phyloP scores from a whole-genome alignment of 2,888 invertebrate species.

The Sphinx pinastri region DNA sequence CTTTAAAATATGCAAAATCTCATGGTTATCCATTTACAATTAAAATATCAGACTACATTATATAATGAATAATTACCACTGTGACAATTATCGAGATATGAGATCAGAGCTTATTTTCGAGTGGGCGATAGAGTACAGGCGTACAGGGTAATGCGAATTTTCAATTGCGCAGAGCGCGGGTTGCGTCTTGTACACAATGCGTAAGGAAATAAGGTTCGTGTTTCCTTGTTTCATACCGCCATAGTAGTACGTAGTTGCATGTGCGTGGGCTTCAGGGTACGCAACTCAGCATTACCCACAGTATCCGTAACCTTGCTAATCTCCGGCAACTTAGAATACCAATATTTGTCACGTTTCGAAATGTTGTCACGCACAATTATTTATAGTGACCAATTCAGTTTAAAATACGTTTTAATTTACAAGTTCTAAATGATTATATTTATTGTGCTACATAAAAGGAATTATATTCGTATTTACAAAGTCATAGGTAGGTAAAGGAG shows the following conservation, averaged over 20 bases:
- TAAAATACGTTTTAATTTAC: background rate
- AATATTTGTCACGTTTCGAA: slow-evolving; percentile 40
- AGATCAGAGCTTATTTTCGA: slow-evolving; percentile 52
- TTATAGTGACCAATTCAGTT: background rate
- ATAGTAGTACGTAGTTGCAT: slow-evolving; percentile 48
- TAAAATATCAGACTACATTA: slow-evolving; percentile 64
- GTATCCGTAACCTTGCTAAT: slow-evolving; percentile 59
- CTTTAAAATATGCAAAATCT: slow-evolving; percentile 47
- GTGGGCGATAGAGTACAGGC: slow-evolving; percentile 43
- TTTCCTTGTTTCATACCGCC: slow-evolving; percentile 33
- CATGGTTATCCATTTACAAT: slow-evolving; percentile 63
- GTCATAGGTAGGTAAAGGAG: no score
- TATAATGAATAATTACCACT: slow-evolving; percentile 49
- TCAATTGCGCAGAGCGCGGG: slow-evolving; percentile 17
- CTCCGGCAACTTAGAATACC: slow-evolving; percentile 50
- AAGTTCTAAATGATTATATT: no score
- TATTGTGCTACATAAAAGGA: no score
- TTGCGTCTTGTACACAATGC: background rate
- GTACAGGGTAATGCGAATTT: slow-evolving; percentile 40
- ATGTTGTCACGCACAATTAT: slow-evolving; percentile 13
- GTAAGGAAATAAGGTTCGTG: slow-evolving; percentile 13
- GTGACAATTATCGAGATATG: slow-evolving; percentile 65
- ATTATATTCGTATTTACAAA: no score
- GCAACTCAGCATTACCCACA: slow-evolving; percentile 74
- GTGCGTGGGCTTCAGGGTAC: slow-evolving; percentile 59